Conservation (phyloP, 2,888 invertebrate species). For the Sinotaia quadrata region DNA sequence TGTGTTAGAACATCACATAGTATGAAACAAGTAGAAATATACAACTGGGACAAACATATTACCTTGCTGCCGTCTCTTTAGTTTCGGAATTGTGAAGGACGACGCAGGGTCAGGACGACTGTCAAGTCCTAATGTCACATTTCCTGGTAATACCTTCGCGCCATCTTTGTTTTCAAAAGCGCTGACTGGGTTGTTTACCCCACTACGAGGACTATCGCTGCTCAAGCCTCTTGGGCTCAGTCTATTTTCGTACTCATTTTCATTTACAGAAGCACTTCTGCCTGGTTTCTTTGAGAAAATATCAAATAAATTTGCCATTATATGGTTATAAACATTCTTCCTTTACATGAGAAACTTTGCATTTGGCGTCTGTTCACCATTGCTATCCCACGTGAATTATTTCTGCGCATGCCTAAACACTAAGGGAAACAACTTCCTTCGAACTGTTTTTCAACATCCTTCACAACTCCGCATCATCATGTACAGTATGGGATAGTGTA, state of each 20-base stretch:
- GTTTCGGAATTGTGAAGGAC: constrained; percentile 39
- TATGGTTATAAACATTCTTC: constrained; percentile 23
- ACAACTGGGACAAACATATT: neutral
- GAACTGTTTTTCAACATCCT: too few species aligned
- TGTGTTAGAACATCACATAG: too few species aligned
- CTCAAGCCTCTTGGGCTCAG: constrained; percentile 17
- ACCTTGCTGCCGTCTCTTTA: constrained; percentile 35
- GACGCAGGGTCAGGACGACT: constrained; percentile 23
- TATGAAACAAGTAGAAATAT: neutral
- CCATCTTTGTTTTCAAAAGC: constrained; percentile 39
- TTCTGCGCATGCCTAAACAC: constrained; percentile 30
- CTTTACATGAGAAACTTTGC: constrained; percentile 11
- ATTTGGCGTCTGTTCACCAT: constrained; percentile 19
- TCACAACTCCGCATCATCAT: too few species aligned
- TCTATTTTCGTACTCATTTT: constrained; percentile 19
- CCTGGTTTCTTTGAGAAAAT: constrained; percentile 29
- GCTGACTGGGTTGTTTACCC: constrained; percentile 27
- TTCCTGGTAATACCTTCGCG: constrained; percentile 38
- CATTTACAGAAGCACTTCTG: constrained; percentile 10
- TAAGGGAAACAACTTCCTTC: too few species aligned
- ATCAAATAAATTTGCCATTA: constrained; percentile 44
- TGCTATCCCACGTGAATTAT: constrained; percentile 30
- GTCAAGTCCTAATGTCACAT: constrained; percentile 20
- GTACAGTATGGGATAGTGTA: too few species aligned
- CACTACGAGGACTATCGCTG: constrained; percentile 21